Evolutionary conservation across 2,797 vertebrate genomes (phyloP).

Genomic region (Melanotaenia pygmaea): DNA sequence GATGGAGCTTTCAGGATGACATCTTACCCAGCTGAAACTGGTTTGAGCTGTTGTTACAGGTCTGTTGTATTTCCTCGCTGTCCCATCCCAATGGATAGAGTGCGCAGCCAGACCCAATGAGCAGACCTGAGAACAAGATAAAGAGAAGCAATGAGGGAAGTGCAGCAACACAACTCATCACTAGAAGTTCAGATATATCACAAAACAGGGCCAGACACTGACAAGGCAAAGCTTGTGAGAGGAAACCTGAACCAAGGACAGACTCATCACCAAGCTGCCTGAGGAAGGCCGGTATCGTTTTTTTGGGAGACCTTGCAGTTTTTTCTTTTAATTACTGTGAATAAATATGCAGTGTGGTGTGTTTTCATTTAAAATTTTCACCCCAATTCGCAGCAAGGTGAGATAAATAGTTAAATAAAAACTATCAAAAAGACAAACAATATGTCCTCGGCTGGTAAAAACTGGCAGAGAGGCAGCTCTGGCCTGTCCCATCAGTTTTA

Average conservation of each 20-base stretch:
- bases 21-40: constrained; percentile 94
- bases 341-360: constrained; percentile 38
- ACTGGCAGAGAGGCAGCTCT: constrained; percentile 6
- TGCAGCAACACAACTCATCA: constrained; percentile 1
- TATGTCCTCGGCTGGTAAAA: constrained; percentile 14
- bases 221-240: background rate
- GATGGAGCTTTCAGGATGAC: background rate
- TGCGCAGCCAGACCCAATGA: constrained; percentile 95
- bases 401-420: constrained; percentile 36
- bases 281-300: constrained; percentile 30
- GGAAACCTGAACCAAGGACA: constrained; percentile 46
- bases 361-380: constrained; percentile 6
- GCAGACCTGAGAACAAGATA: constrained; percentile 83
- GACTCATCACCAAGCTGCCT: constrained; percentile 35
- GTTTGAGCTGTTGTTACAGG: constrained; percentile 93
- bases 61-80: constrained; percentile 96
- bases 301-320: constrained; percentile 31
- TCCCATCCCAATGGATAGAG: constrained; percentile 98
- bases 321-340: constrained; percentile 30
- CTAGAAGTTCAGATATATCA: constrained; percentile 12
- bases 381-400: constrained; percentile 9
- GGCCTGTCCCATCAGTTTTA: constrained; percentile 33
- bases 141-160: constrained; percentile 16
- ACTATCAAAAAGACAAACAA: constrained; percentile 29
- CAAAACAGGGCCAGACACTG: constrained; percentile 20